Percentiles rank a stretch among this genome's conserved stretches.
Conservation (phyloP, 1,140 invertebrate genomes). For the Ectropis grisescens region DNA sequence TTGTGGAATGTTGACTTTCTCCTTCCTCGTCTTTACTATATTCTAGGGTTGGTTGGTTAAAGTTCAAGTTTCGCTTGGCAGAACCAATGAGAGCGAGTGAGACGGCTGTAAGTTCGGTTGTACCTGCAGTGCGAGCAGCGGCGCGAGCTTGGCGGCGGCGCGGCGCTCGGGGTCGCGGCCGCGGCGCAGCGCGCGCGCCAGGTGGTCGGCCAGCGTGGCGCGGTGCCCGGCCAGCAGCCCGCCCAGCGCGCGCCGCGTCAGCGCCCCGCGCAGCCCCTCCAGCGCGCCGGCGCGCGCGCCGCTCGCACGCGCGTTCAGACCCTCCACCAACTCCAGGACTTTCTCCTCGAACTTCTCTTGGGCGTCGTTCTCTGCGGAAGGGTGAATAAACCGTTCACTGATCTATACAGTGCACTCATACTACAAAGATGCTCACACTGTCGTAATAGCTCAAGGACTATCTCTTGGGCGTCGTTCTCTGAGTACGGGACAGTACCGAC, state of each 20-base stretch:
- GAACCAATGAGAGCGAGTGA: too few relatives aligned
- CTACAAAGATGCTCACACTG: too few relatives aligned
- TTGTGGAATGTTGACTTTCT: too few relatives aligned
- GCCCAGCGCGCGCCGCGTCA: conserved; percentile 85
- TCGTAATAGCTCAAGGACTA: too few relatives aligned
- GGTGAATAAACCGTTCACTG: too few relatives aligned
- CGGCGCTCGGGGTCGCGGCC: conserved; percentile 86
- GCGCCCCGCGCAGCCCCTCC: conserved; percentile 78
- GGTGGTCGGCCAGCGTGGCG: conserved; percentile 84
- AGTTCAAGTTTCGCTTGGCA: too few relatives aligned
- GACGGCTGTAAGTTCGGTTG: too few relatives aligned
- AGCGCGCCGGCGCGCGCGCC: conserved; percentile 83
- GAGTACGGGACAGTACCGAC: too few relatives aligned
- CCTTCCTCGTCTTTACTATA: too few relatives aligned
- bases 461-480: too few relatives aligned
- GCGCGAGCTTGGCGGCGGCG: conserved; percentile 83
- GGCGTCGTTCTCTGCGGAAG: conserved; percentile 67
- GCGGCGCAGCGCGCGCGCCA: conserved; percentile 85
- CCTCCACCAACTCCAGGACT: conserved; percentile 87
- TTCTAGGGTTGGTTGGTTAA: too few relatives aligned
- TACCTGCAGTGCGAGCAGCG: conserved; percentile 87
- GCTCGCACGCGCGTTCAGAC: conserved; percentile 86
- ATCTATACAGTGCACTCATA: too few relatives aligned
- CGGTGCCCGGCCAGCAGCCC: conserved; percentile 83
- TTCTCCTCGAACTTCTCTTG: conserved; percentile 91